These are phyloP conservation scores for Morone chrysops DNA, from an alignment of 2,113 vertebrate species.

Conservation along the genomic window DNA sequence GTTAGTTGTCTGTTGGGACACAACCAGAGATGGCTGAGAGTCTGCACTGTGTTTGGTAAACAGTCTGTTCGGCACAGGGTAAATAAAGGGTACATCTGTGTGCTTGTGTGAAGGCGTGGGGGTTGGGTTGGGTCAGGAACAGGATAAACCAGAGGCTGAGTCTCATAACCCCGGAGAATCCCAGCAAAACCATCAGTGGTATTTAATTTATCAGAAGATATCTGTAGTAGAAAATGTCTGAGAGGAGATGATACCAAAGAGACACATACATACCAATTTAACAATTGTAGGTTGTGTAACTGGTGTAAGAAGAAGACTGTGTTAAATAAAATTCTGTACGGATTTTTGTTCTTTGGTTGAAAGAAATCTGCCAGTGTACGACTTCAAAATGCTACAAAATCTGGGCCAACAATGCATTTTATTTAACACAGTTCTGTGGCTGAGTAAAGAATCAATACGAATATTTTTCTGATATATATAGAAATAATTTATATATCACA, in stretches of 20 bases:
- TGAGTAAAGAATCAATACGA: no score
- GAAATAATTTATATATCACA: no score
- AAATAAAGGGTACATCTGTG: conserved; percentile 37
- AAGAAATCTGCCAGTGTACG: not conserved
- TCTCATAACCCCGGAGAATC: not conserved
- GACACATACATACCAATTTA: not conserved
- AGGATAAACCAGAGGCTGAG: not conserved
- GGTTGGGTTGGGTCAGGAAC: conserved; percentile 10
- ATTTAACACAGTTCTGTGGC: no score
- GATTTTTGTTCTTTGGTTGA: not conserved
- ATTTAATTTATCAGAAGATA: conserved; percentile 3
- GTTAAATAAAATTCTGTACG: not conserved
- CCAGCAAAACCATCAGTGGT: not conserved
- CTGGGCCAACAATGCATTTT: not conserved
- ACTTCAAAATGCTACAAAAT: not conserved
- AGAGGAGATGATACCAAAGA: not conserved
- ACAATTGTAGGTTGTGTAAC: not conserved
- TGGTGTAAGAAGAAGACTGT: not conserved
- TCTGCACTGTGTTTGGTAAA: conserved; percentile 55
- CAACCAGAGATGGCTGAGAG: conserved; percentile 10
- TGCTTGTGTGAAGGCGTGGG: not conserved
- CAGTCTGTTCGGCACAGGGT: conserved; percentile 20
- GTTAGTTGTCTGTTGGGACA: not conserved
- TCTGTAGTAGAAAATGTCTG: not conserved
- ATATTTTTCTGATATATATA: no score